Conservation (phyloP, 2,113 vertebrate genomes). For the Sturnus vulgaris region DNA sequence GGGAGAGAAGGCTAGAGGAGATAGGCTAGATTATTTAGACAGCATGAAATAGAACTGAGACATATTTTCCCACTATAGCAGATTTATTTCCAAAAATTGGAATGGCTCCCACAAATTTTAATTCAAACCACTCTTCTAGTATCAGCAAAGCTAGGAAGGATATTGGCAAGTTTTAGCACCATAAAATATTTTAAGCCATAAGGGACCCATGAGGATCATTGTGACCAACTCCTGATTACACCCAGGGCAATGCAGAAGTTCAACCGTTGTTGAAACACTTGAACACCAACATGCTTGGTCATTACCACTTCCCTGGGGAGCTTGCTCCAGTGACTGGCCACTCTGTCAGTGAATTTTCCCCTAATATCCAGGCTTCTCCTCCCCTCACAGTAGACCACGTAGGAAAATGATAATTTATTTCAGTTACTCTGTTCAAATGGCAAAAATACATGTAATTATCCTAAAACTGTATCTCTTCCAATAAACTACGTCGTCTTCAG, state of each 20-base stretch:
- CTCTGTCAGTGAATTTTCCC: not conserved
- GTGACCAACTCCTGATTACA: not conserved
- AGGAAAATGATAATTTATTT: not conserved
- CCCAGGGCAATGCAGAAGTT: not conserved
- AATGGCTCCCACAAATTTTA: not conserved
- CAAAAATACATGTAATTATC: not conserved
- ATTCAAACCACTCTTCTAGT: not conserved
- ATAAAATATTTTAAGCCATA: not conserved
- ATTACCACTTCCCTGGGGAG: not conserved
- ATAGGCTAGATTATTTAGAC: not conserved
- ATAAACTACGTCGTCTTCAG: not conserved
- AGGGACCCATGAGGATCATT: not conserved
- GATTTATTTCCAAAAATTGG: not conserved
- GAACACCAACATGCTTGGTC: not conserved
- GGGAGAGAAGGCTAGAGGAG: not conserved
- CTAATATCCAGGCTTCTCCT: not conserved
- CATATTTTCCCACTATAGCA: not conserved
- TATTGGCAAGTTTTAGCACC: not conserved
- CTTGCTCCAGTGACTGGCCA: not conserved
- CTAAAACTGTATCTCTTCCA: not conserved
- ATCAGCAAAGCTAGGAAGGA: not conserved
- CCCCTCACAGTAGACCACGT: not conserved
- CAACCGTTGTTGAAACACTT: not conserved
- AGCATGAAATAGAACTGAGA: not conserved
- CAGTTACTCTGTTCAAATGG: not conserved